Conservation (phyloP, 2,888 invertebrate genomes). For the Sinodicranocentrus sp. region DNA sequence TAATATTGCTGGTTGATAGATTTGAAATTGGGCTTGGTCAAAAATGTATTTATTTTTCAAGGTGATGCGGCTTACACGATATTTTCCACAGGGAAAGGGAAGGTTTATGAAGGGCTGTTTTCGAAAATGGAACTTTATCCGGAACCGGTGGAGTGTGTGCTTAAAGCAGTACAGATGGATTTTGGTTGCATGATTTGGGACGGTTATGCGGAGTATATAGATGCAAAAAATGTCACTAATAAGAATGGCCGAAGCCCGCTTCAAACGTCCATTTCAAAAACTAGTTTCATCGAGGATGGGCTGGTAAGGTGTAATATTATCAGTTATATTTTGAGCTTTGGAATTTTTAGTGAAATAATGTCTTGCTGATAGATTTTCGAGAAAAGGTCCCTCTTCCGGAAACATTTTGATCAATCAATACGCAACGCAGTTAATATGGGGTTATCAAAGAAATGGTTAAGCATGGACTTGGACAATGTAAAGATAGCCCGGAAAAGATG, state of each 20-base stretch:
- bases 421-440: slow-evolving; percentile 28
- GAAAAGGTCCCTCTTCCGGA: slow-evolving; percentile 34
- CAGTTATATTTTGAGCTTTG: too few relatives aligned
- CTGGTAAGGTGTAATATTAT: too few relatives aligned
- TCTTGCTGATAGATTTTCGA: slow-evolving; percentile 45
- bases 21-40: too few relatives aligned
- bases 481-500: not conserved
- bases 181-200: slow-evolving; percentile 59
- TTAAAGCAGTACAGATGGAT: slow-evolving; percentile 25
- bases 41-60: not conserved
- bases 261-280: slow-evolving; percentile 25
- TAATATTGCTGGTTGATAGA: too few relatives aligned
- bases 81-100: slow-evolving; percentile 26
- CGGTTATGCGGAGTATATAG: slow-evolving; percentile 49
- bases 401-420: slow-evolving; percentile 40
- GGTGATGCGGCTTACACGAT: slow-evolving; percentile 62
- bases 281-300: slow-evolving; percentile 43
- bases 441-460: slow-evolving; percentile 27
- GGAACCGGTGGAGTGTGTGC: slow-evolving; percentile 41
- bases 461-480: slow-evolving; percentile 34
- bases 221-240: slow-evolving; percentile 43
- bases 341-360: too few relatives aligned
- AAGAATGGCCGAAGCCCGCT: slow-evolving; percentile 8
- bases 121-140: slow-evolving; percentile 34
- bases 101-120: slow-evolving; percentile 52